phyloP scores from a whole-genome alignment of 2,888 invertebrate genomes.

The Catocala sponsa region DNA sequence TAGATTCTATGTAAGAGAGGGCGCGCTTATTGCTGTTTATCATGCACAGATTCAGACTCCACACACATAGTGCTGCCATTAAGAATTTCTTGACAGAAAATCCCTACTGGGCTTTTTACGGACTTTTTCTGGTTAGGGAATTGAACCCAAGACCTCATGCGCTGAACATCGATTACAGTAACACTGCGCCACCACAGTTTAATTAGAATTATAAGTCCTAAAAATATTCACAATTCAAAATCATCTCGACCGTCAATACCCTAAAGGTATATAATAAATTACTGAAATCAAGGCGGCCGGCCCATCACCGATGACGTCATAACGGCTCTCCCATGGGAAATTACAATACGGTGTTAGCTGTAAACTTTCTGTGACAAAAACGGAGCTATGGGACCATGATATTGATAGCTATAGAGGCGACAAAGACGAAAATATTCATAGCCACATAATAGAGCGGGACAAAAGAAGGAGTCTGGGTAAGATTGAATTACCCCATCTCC shows the following conservation, averaged over 20 bases:
- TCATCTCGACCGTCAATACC: constrained; percentile 23
- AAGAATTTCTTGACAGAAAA: too few species aligned
- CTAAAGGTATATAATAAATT: constrained; percentile 37
- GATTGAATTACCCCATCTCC: constrained; percentile 8
- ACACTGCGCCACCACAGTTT: too few species aligned
- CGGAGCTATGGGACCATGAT: constrained; percentile 22
- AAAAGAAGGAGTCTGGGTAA: not conserved
- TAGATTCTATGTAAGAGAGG: too few species aligned
- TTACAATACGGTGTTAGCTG: constrained; percentile 45
- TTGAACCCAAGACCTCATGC: too few species aligned
- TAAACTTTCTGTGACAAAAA: constrained; percentile 49
- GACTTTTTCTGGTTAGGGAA: too few species aligned
- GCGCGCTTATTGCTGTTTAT: too few species aligned
- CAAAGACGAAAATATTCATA: constrained; percentile 10
- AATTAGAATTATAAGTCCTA: too few species aligned
- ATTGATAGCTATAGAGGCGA: constrained; percentile 14
- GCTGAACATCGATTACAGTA: too few species aligned
- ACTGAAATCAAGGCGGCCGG: constrained; percentile 39
- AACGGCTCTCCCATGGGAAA: constrained; percentile 47
- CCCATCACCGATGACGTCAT: constrained; percentile 48
- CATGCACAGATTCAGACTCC: too few species aligned
- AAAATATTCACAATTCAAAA: not conserved
- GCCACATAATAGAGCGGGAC: not conserved
- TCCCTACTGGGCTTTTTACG: too few species aligned
- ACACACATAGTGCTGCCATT: too few species aligned